Evolutionary conservation across 2,888 invertebrate genomes (phyloP).

Genomic region (Chouioia cunea): DNA sequence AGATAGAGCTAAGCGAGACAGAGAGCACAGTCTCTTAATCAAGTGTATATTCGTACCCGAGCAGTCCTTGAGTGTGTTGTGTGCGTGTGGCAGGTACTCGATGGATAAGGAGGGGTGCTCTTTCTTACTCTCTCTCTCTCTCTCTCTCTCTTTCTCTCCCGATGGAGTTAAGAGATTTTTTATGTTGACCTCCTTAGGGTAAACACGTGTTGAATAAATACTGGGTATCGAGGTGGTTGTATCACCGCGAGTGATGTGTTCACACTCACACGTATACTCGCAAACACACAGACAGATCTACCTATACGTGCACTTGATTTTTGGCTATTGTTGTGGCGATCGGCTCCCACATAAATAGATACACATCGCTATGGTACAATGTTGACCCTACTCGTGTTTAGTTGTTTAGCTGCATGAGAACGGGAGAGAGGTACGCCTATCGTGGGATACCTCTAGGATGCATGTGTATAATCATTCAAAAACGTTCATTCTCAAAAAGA

Average conservation of each 20-base stretch:
- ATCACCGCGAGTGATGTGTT: constrained; percentile 14
- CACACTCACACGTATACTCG: constrained; percentile 5
- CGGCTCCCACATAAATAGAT: constrained; percentile 24
- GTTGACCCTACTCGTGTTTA: constrained; percentile 23
- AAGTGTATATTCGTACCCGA: not conserved
- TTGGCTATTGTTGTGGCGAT: constrained; percentile 22
- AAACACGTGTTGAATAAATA: constrained; percentile 39
- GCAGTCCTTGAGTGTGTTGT: not conserved
- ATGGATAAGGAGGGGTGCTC: constrained; percentile 37
- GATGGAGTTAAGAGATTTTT: constrained; percentile 46
- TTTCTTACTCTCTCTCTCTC: not conserved
- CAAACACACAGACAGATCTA: constrained; percentile 1
- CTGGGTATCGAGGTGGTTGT: constrained; percentile 14
- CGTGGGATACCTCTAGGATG: constrained; percentile 20
- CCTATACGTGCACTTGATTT: constrained; percentile 27
- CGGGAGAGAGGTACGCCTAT: constrained; percentile 4
- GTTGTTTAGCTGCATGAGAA: not conserved
- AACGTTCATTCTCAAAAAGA: not conserved
- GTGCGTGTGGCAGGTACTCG: constrained; percentile 28
- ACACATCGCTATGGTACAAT: not conserved
- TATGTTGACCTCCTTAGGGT: constrained; percentile 45
- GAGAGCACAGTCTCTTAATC: not conserved
- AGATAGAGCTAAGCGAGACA: constrained; percentile 14
- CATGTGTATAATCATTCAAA: constrained; percentile 8
- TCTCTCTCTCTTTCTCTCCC: constrained; percentile 3